Base-by-base conservation (phyloP, 2,888 invertebrate species). In the Philereme transversata region DNA sequence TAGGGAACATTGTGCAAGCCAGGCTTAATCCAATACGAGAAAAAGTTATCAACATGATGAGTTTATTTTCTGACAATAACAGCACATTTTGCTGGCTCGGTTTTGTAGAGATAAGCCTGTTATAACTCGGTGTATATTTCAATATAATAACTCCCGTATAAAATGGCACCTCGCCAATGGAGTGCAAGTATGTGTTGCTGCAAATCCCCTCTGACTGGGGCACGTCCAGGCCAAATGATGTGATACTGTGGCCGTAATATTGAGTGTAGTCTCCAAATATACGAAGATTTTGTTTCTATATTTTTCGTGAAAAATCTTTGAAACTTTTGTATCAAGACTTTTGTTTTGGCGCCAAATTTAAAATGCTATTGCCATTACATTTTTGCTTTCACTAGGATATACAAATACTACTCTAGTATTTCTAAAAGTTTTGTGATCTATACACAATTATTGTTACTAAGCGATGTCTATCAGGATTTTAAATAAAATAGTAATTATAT, bases 81-180 rank as follows among this genome's bases (percentile, higher is more conserved):
- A 64, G 61, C 68, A 62, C 64, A 68, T 68, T 67, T 68, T 64
- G 64, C 60, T 68, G 65, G 68, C 68, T 64, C 65, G 68, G 58
- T 61, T 65, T 66, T 60, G 60, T 65, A 53, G 65, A 67, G 70
- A 70, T 70, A 70, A 68, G 70, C 70, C 65, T 65, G 66, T 70
- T 70, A 65, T 68, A 68, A 64, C 67, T 65, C 64, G 51, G 60
- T 57, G 62, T 70, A 67, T 67, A 70, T 70, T 64, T 70, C 70
- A 65, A 68, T 70, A 68, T 68, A 67, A 70, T 70, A 68, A 68
- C 68, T 67, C 61, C 65, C 61, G 68, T 67, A 65, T 67, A 64
- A 65, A 70, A 67, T 70, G 70, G 70, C 70, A 67, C 57, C 35
- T 33, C 60, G 70, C 70, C 70, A 70, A 50, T 49, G 22, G 45